A percentile compares a stretch with the other conserved stretches of the same genome.
These are phyloP conservation scores for Girardinus metallicus DNA, from an alignment of 2,797 vertebrate genomes.

Conservation along the genomic window DNA sequence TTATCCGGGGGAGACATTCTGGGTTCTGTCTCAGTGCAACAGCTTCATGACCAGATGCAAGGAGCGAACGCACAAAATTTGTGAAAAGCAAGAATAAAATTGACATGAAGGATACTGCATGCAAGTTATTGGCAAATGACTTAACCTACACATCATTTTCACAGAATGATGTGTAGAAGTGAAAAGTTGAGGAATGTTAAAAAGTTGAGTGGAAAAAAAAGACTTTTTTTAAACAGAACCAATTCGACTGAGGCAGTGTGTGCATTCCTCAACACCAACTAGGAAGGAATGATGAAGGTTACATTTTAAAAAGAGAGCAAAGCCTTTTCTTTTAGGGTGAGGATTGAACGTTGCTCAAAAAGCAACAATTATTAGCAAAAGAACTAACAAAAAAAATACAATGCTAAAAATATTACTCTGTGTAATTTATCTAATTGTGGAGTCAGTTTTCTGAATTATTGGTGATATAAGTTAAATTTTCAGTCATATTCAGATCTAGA, in stretches of 20 bases:
- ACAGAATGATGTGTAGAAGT: background rate
- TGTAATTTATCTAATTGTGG: background rate
- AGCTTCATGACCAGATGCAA: conserved; percentile 3
- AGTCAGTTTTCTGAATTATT: background rate
- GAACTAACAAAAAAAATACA: no score
- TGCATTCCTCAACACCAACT: background rate
- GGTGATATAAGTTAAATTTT: background rate
- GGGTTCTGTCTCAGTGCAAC: background rate
- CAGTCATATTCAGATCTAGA: background rate
- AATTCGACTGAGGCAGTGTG: background rate
- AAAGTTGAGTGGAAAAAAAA: background rate
- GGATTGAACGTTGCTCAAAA: no score
- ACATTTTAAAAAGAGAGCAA: background rate
- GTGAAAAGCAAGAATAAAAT: background rate
- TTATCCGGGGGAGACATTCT: background rate
- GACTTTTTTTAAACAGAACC: background rate
- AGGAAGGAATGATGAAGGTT: background rate
- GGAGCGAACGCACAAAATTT: background rate
- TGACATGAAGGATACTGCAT: no score
- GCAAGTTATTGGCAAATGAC: no score
- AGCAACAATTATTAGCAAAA: no score
- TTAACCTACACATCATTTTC: background rate
- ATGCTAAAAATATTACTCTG: background rate
- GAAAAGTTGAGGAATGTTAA: background rate
- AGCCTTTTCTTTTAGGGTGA: background rate